Percentiles rank a stretch among this genome's conserved stretches.
phyloP scores from a whole-genome alignment of 2,113 vertebrate genomes.

The Pavo muticus region DNA sequence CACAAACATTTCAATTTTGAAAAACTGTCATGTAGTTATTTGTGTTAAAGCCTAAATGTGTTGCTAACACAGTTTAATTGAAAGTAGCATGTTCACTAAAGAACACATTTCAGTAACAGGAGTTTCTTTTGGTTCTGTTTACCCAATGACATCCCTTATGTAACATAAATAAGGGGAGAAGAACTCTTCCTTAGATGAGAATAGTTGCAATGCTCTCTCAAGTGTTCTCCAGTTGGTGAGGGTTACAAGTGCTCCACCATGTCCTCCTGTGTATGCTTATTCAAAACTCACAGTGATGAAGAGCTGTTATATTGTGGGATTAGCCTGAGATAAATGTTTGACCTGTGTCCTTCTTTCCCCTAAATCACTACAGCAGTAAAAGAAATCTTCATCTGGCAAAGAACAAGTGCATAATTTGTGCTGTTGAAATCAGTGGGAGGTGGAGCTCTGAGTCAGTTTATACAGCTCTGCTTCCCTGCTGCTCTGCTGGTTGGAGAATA shows the following conservation, averaged over 20 bases:
- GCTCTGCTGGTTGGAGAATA: neutral
- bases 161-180: neutral
- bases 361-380: neutral
- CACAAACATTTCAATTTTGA: neutral
- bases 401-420: neutral
- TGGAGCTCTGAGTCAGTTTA: conserved; percentile 47
- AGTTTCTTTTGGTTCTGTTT: neutral
- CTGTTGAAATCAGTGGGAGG: conserved; percentile 55
- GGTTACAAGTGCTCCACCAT: neutral
- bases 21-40: neutral
- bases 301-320: neutral
- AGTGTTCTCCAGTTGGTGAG: neutral
- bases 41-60: neutral
- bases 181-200: neutral
- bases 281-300: rapidly evolving
- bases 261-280: neutral
- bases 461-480: neutral
- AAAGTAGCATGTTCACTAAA: neutral
- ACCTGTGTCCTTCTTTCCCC: neutral
- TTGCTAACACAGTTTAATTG: neutral
- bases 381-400: neutral
- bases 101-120: rapidly evolving
- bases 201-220: neutral
- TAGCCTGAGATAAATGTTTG: neutral
- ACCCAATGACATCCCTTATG: neutral